Evolutionary conservation across 2,113 vertebrate species (phyloP), one percentile per base, ranked within the genome.

Genomic region (Dolichotis patagonum): DNA sequence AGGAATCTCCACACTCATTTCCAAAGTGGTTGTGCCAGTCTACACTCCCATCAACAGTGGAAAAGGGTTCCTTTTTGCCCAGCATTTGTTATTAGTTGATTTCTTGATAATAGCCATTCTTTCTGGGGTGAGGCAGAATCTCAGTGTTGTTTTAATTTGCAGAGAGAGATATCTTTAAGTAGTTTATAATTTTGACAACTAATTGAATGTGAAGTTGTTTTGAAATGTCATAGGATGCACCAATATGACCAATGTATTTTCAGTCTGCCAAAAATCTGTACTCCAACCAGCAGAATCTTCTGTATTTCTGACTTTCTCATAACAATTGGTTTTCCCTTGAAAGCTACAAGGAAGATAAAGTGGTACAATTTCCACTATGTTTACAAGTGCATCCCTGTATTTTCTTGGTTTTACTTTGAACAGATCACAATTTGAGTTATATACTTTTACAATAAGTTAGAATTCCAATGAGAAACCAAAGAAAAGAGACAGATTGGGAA

Each of bases 221-320:
- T 0, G 9, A 1, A 94, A 71, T 82, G 24, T 4, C 38, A 78
- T 32, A 86, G 38, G 71, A 60, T 0, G 3, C 35, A 96, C 80
- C 56, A 93, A 65, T 22, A 87, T 11, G 90, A 93, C 30, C 54
- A 54, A 63, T 62, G 63, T 63, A 80, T 80, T 93, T 93, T 63
- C 58, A 13, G 11, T 60, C 43, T 95, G 91, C 92, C 77, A 95
- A 95, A 95, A 97, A 96, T 52, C 43, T 77, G 46, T 65, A 94
- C 93, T 98, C 83, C 91, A 92, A 14, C 41, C 96, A 98, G 83
- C 8, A 32, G 73, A 41, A 63, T 19, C 14, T 93, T 97, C 88
- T 84, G 83, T 89, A 92, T 71, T 17, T 35, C 14, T 5, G 52
- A 54, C 62, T 81, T 85, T 81, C 69, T 85, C 5, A 52, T 71